Evolutionary conservation across 2,888 invertebrate species (phyloP).

Genomic region (Plebejus anna): DNA sequence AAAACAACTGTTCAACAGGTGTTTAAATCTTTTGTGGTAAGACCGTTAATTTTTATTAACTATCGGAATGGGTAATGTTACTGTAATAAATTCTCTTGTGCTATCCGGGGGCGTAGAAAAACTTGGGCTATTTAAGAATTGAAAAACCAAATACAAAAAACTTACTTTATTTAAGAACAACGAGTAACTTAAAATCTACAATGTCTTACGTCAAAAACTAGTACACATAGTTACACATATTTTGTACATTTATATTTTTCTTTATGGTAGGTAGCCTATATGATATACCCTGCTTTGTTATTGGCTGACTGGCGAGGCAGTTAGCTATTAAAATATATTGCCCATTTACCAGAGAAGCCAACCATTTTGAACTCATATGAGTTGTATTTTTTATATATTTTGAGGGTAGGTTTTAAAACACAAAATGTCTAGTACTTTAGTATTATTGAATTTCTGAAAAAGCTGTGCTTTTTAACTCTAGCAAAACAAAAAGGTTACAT

Average conservation of each 20-base stretch:
- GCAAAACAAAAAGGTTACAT: background rate
- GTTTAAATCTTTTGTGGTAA: no score
- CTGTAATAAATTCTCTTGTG: no score
- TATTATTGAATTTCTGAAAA: background rate
- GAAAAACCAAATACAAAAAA: slow-evolving; percentile 4
- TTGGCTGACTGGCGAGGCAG: slow-evolving; percentile 7
- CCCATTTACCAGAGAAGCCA: slow-evolving; percentile 2
- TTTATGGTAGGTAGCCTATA: slow-evolving; percentile 17
- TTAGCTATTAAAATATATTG: background rate
- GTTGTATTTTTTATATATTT: background rate
- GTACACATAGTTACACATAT: slow-evolving; percentile 39
- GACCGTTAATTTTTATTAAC: no score
- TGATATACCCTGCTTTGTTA: slow-evolving; percentile 22
- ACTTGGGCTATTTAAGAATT: background rate
- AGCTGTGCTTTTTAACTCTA: background rate
- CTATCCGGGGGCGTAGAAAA: no score
- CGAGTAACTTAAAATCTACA: slow-evolving; percentile 39
- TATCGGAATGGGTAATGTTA: no score
- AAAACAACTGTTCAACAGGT: no score
- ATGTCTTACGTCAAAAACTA: slow-evolving; percentile 38
- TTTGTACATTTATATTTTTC: slow-evolving; percentile 35
- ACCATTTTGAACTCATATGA: background rate
- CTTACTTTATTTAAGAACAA: slow-evolving; percentile 30
- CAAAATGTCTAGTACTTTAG: background rate
- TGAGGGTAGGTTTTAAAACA: background rate